Evolutionary conservation across 2,888 invertebrate genomes (phyloP), one percentile per base, ranked within the genome.

Genomic region (Hylaea fasciaria): DNA sequence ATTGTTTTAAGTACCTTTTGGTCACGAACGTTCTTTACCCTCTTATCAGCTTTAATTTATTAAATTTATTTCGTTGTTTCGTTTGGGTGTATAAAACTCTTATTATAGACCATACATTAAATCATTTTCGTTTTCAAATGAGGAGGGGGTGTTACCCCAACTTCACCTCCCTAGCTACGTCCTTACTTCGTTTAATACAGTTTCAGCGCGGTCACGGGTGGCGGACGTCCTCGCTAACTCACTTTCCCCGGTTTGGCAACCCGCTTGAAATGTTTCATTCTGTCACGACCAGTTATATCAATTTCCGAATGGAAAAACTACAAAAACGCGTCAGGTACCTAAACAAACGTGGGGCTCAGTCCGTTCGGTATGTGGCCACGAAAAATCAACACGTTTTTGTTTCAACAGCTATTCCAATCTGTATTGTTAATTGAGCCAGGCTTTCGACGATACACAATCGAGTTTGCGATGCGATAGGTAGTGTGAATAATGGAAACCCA

Each of bases 181-280:
- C 48, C 37, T n/a, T 17, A 16, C 16, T 22, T 40, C 16, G 60
- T 44, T 32, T 56, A 61, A 52, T 56, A 71, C 58, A 64, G 69
- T 70, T 66, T 70, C 64, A 66, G 67, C 53, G 60, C 57, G 63
- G 82, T 80, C 81, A 83, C 80, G 81, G 78, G 74, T 80, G 68
- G 70, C 73, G 66, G 65, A 68, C 78, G 82, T 76, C 84, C 82
- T 83, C 80, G 83, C 69, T 64, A 70, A 70, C 75, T 74, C 73
- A 82, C 85, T 87, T 85, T 86, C 84, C 75, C 82, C 72, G 58
- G 70, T 84, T 83, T 79, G 77, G 80, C 78, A 81, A 82, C 72
- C 73, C 65, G 67, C 66, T 73, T 64, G 65, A 71, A 74, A 73
- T 73, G 66, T 75, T 77, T 77, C 72, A 76, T 71, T 75, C 70